Conservation (phyloP, 1,140 invertebrate species). For the Brachionus manjavacas region DNA sequence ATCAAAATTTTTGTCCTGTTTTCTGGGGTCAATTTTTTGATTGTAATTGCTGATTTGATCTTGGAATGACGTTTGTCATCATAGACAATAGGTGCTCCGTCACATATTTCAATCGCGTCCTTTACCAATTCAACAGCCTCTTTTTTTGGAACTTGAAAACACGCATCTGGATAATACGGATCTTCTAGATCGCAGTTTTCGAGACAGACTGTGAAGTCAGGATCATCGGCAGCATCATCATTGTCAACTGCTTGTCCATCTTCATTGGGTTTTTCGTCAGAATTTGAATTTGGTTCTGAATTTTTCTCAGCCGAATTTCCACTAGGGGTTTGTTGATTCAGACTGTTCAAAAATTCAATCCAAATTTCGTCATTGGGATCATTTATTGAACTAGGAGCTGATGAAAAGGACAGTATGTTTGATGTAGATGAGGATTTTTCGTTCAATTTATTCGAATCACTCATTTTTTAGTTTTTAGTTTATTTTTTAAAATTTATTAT, state of each 20-base stretch:
- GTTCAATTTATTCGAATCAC: background rate
- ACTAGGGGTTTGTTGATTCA: background rate
- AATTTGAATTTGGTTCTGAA: background rate
- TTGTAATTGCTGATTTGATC: slow-evolving; percentile 14
- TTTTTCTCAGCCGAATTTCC: background rate
- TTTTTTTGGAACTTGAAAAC: slow-evolving; percentile 36
- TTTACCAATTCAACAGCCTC: slow-evolving; percentile 38
- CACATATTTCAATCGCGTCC: slow-evolving; percentile 40
- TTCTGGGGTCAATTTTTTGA: background rate
- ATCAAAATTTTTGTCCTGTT: background rate
- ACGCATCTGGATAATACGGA: background rate
- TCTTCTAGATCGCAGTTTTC: slow-evolving; percentile 23
- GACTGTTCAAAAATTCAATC: slow-evolving; percentile 33
- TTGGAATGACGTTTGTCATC: slow-evolving; percentile 8
- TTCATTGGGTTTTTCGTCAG: background rate
- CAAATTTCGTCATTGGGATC: slow-evolving; percentile 39
- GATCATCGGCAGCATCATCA: slow-evolving; percentile 26
- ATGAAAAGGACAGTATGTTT: background rate
- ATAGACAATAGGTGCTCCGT: slow-evolving; percentile 24
- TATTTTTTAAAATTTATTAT: background rate
- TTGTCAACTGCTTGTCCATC: background rate
- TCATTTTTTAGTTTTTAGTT: background rate
- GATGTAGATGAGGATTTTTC: background rate
- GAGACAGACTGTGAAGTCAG: slow-evolving; percentile 28
- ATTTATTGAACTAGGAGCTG: background rate